These are phyloP conservation scores for Chrysaora quinquecirrha DNA, from an alignment of 30 jellyfish, hydroid and myxozoan species.

Conservation along the genomic window DNA sequence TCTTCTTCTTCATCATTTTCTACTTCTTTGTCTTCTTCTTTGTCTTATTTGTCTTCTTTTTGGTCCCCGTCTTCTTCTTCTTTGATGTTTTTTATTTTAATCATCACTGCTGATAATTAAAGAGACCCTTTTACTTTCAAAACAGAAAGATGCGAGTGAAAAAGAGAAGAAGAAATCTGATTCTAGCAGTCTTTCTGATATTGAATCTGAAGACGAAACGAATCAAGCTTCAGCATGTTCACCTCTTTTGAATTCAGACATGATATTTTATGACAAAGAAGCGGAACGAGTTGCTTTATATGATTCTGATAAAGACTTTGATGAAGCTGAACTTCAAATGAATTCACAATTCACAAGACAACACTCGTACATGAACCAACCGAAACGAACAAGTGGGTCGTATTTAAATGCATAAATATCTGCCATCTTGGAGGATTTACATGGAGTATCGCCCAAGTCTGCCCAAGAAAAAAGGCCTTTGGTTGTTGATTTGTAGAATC, in stretches of 20 bases:
- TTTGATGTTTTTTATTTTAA: no score
- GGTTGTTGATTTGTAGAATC: no score
- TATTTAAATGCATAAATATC: constrained; percentile 31
- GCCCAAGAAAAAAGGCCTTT: no score
- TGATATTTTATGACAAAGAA: constrained; percentile 27
- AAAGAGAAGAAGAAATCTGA: constrained; percentile 52
- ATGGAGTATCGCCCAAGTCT: no score
- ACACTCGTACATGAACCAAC: constrained; percentile 29
- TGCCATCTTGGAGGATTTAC: no score
- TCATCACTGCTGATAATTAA: no score
- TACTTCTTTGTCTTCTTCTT: no score
- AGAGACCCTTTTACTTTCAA: no score
- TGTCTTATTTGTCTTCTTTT: no score
- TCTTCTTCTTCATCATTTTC: no score
- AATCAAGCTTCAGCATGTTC: constrained; percentile 24
- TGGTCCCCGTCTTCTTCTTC: no score
- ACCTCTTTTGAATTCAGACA: constrained; percentile 14
- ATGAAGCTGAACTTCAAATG: constrained; percentile 41
- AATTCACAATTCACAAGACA: neutral
- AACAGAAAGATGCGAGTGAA: constrained; percentile 55
- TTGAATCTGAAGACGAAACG: constrained; percentile 48
- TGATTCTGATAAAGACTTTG: constrained; percentile 60
- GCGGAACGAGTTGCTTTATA: constrained; percentile 10
- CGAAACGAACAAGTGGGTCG: constrained; percentile 8
- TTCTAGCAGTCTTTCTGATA: constrained; percentile 54